Evolutionary conservation across 2,888 invertebrate species (phyloP).

Genomic region (Noctua pronuba): DNA sequence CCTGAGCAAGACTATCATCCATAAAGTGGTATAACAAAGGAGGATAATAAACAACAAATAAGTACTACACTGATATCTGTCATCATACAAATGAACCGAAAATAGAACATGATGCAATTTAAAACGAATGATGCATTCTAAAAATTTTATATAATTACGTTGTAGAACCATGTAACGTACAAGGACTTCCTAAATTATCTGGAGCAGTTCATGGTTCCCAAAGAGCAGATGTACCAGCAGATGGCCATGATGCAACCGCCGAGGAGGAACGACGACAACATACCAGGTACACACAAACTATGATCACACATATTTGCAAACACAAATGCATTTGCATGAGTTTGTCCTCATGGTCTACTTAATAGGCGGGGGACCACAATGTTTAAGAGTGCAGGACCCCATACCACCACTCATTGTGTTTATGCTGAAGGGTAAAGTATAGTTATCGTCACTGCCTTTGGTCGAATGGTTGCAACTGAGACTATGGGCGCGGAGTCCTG

Average conservation of each 20-base stretch:
- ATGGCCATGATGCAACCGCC: slow-evolving; percentile 85
- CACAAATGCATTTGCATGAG: neutral
- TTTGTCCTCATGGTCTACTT: neutral
- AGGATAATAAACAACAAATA: slow-evolving; percentile 35
- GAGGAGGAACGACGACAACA: slow-evolving; percentile 77
- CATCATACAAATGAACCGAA: neutral
- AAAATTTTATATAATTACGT: neutral
- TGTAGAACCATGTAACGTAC: slow-evolving; percentile 92
- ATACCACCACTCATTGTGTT: too few species aligned
- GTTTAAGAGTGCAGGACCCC: neutral
- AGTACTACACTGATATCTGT: neutral
- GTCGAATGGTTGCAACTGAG: too few species aligned
- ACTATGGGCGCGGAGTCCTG: too few species aligned
- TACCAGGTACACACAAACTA: slow-evolving; percentile 75
- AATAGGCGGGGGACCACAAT: neutral
- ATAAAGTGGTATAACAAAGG: neutral
- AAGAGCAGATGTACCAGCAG: slow-evolving; percentile 86
- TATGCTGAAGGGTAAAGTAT: neutral
- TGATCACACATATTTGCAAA: neutral
- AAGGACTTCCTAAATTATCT: slow-evolving; percentile 92
- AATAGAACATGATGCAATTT: neutral
- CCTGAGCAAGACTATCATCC: neutral
- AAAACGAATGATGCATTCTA: neutral
- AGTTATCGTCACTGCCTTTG: neutral
- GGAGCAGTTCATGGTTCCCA: slow-evolving; percentile 91